A percentile compares a stretch with the other conserved stretches of the same genome.
Evolutionary conservation across 2,888 invertebrate genomes (phyloP).

Genomic region (Nycteola revayana): DNA sequence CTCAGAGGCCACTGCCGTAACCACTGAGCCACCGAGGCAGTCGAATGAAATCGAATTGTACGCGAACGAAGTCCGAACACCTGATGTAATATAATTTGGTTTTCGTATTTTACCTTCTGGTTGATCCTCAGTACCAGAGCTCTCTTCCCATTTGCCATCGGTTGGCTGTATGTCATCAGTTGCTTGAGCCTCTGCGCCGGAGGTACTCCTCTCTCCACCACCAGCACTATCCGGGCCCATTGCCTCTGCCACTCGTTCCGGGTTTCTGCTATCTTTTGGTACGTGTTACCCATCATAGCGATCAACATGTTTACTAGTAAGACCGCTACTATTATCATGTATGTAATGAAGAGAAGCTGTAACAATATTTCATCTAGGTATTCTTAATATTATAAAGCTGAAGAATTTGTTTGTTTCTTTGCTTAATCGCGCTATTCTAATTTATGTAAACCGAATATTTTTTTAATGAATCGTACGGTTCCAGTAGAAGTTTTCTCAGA

Average conservation of each 20-base stretch:
- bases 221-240: conserved; percentile 98
- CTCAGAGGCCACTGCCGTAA: no score
- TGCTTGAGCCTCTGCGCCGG: conserved; percentile 93
- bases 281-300: conserved; percentile 99
- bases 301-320: conserved; percentile 98
- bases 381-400: no score
- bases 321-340: conserved; percentile 98
- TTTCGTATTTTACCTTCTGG: conserved; percentile 86
- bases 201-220: conserved; percentile 97
- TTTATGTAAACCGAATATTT: no score
- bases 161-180: conserved; percentile 95
- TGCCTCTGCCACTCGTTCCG: conserved; percentile 98
- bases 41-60: no score
- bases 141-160: conserved; percentile 93
- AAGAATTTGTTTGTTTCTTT: no score
- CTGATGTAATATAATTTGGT: no score
- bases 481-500: no score
- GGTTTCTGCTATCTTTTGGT: conserved; percentile 98
- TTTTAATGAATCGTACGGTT: no score
- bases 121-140: conserved; percentile 94
- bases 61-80: no score
- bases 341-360: conserved; percentile 95
- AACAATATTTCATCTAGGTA: no score
- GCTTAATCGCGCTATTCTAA: no score
- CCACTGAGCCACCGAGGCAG: no score